Base-by-base conservation (phyloP, 2,888 invertebrate genomes). In the Seira musarum region DNA sequence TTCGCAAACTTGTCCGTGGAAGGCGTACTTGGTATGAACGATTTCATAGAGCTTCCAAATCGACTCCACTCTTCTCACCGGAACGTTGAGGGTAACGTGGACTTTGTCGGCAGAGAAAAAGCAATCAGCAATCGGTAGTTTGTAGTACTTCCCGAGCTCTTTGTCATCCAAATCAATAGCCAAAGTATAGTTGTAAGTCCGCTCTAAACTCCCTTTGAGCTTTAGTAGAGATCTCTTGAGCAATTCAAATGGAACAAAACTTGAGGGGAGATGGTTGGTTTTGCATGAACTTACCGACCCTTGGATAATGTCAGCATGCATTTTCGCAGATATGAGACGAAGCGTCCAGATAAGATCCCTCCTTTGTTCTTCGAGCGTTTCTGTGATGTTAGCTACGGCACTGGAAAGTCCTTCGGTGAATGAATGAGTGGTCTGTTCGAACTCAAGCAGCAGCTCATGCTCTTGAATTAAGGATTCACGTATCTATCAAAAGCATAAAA, bases 41-140 rank as follows among this genome's bases (percentile, higher is more conserved):
- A 75, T 68, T 46, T 75, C 75, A 25, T 61, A 53, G 0, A 75
- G 67, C 15, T 67, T 75, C 75, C 75, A 75, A 5, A 61, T 1
- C 8, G 24, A 13, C 13, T 71, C 1, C 19, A n/a, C 71, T 19
- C 65, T 15, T 67, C 35, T n/a, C 1, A 80, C 2, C 0, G 80
- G 80, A n/a, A 80, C 60, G n/a, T 75, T 80, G 10, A 74, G 30
- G 17, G 61, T 66, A 6, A 75, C 49, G 13, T 70, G 70, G 1
- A 46, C 71, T 17, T 61, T 40, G 21, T 35, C 60, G 5, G 25
- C n/a, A 0, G 80, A 49, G 24, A 75, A 69, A 0, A 80, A 1
- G 6, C 80, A 80, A 21, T 80, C 75, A 0, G 35, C 67, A 22
- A 80, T 80, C 3, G 80, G 80, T 19, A 80, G 46, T 35, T 75